Base-by-base conservation (phyloP, 2,888 invertebrate species). In the Pandemis cinnamomeana region DNA sequence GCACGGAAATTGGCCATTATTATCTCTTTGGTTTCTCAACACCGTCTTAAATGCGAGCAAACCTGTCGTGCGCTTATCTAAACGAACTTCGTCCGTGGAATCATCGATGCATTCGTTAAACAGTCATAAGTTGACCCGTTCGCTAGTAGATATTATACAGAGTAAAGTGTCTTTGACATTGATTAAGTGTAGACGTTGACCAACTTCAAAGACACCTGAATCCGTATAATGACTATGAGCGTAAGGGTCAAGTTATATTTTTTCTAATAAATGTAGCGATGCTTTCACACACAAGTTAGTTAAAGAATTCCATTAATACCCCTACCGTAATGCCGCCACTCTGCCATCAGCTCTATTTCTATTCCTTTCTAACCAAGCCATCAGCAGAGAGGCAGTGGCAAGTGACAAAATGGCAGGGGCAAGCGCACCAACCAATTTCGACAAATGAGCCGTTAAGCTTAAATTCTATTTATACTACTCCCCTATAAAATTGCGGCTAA, bases 401-500 rank as follows among this genome's bases (percentile, higher is more conserved):
- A 46, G 11, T 11, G 11, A 11, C 11, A 27, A 58, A 27, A 11
- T 58, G 20, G 27, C 58, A 27, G 58, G 11, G 11, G 10, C 27
- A 20, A 58, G 27, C 58, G 15, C 58, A 61, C n/a, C 61, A 61
- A 61, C 41, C 61, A n/a, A 42, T 41, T 66, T 36, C 48, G 41
- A 53, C 66, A 36, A 64, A 48, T 53, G 61, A 46, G 11, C 42
- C 55, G 62, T 63, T 46, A 46, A 41, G 41, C 58, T 51, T 48
- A 11, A 53, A 58, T 58, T 55, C 69, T 69, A 69, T 73, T 64
- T 64, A 64, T 73, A 48, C 66, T 63, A 55, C 36, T 7, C 67
- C 46, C 53, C 46, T 63, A 67, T 71, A 67, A 71, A 71, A 71
- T 27, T 60, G 70, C 66, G 51, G 70, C 70, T 69, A 71, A 74